Conservation (phyloP, 2,888 invertebrate genomes). For the Lithodes maja region DNA sequence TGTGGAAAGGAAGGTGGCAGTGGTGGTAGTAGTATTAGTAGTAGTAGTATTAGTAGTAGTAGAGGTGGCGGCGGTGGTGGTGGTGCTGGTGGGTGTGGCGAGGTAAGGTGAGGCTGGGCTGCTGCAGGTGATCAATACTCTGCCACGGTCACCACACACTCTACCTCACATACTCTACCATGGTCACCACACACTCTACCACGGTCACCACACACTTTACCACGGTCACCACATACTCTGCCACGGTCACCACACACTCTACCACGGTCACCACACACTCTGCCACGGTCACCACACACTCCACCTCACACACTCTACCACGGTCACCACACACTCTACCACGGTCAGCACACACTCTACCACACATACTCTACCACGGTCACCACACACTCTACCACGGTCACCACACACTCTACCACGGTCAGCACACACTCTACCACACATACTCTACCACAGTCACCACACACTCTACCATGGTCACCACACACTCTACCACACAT, state of each 20-base stretch:
- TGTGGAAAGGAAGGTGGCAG: too few species aligned
- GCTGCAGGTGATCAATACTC: slow-evolving; percentile 38
- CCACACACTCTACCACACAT: background rate
- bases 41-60: background rate
- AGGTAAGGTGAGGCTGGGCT: slow-evolving; percentile 23
- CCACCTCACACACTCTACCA: background rate
- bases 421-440: background rate
- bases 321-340: background rate
- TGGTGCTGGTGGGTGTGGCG: slow-evolving; percentile 3
- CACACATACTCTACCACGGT: too few species aligned
- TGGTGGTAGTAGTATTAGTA: too few species aligned
- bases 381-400: background rate
- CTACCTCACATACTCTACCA: background rate
- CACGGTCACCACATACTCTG: background rate
- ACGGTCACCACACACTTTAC: background rate
- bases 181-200: background rate
- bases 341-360: too few species aligned
- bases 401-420: background rate
- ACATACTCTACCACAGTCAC: background rate
- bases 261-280: background rate
- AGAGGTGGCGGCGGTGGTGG: background rate
- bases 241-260: background rate
- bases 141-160: background rate
- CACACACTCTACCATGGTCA: background rate
- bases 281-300: background rate